Evolutionary conservation across 2,888 invertebrate species (phyloP).

Genomic region (Tholera decimalis): DNA sequence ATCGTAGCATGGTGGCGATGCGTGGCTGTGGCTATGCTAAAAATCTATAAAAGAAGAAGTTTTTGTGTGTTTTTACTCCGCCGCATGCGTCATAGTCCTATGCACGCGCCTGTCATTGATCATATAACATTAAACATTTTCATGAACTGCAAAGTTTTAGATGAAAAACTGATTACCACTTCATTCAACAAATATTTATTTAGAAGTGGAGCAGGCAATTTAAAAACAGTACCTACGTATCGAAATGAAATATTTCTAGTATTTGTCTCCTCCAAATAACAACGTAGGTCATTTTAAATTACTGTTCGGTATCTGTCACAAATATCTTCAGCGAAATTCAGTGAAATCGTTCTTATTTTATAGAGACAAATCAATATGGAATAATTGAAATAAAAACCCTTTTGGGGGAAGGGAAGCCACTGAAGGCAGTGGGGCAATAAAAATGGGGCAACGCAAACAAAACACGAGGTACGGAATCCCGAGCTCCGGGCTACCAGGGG

Average conservation of each 20-base stretch:
- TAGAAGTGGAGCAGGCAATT: neutral
- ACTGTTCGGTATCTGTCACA: neutral
- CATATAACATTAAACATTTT: no score
- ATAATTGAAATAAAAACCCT: constrained; percentile 40
- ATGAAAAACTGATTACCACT: neutral
- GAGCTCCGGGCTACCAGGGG: neutral
- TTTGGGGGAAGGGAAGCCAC: constrained; percentile 16
- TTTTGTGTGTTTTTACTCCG: no score
- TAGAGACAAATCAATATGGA: constrained; percentile 37
- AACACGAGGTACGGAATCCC: constrained; percentile 10
- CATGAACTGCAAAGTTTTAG: neutral
- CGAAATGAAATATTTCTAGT: no score
- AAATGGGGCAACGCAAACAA: constrained; percentile 33
- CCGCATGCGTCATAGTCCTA: no score
- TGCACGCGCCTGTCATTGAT: no score
- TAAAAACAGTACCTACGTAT: no score
- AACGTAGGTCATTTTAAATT: neutral
- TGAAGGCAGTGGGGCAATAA: constrained; percentile 26
- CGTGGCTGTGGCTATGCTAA: no score
- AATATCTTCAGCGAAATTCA: constrained; percentile 1
- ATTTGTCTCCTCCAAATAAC: no score
- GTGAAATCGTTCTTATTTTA: constrained; percentile 14
- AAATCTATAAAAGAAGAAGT: no score
- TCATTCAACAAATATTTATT: neutral
- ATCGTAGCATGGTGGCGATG: no score